Conservation (phyloP, 2,888 invertebrate genomes). For the Heteropelma amictum region DNA sequence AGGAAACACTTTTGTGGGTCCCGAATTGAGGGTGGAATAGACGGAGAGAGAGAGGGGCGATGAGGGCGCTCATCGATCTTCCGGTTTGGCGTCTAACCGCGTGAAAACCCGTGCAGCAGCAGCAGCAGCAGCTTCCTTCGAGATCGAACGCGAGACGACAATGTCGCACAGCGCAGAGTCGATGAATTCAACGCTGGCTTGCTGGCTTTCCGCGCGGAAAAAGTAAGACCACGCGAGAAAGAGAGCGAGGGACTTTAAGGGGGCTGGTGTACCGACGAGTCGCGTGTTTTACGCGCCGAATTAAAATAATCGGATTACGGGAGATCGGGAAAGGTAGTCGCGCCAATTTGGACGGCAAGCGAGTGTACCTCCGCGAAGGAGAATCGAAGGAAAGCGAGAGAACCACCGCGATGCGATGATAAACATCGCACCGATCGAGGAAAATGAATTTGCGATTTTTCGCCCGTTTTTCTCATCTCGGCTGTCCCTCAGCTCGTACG, state of each 20-base stretch:
- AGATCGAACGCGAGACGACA: slow-evolving; percentile 2
- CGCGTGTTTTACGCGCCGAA: slow-evolving; percentile 64
- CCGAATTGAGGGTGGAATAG: neutral
- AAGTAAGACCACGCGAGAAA: neutral
- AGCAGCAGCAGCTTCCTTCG: slow-evolving; percentile 29
- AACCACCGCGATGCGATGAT: no score
- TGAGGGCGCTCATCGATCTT: slow-evolving; percentile 63
- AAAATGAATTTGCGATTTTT: no score
- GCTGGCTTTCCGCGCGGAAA: neutral
- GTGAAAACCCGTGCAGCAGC: slow-evolving; percentile 64
- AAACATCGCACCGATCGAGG: no score
- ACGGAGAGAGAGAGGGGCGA: neutral
- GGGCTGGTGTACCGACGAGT: slow-evolving; percentile 43
- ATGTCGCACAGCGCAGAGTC: slow-evolving; percentile 31
- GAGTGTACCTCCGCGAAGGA: neutral
- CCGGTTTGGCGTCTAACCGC: slow-evolving; percentile 63
- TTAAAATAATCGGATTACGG: slow-evolving; percentile 66
- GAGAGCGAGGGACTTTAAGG: neutral
- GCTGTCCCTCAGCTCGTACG: no score
- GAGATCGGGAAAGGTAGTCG: slow-evolving; percentile 43
- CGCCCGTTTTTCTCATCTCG: no score
- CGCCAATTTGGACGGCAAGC: neutral
- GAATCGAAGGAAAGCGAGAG: neutral
- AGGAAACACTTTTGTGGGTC: no score
- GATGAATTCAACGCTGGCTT: slow-evolving; percentile 35